A percentile compares a stretch with the other conserved stretches of the same genome.
These are phyloP conservation scores for Mactromeris polynyma DNA, from an alignment of 2,888 invertebrate genomes.

Conservation along the genomic window DNA sequence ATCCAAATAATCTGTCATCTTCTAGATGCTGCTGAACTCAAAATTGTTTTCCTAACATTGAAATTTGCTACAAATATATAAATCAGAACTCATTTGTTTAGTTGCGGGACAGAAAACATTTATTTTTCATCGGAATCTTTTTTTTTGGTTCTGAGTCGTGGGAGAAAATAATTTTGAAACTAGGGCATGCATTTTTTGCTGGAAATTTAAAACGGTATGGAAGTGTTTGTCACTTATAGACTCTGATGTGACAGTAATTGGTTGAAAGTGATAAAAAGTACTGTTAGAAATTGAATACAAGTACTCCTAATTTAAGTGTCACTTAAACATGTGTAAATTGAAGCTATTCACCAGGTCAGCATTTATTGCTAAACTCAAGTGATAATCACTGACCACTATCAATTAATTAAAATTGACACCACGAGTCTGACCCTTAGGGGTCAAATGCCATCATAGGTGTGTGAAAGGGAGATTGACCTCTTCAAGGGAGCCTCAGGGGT, in stretches of 20 bases:
- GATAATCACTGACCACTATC: constrained; percentile 45
- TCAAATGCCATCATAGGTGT: constrained; percentile 63
- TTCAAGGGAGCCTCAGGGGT: constrained; percentile 27
- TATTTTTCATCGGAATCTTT: not conserved
- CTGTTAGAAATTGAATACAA: constrained; percentile 19
- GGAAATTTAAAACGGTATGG: not conserved
- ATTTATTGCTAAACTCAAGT: constrained; percentile 7
- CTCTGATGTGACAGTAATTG: constrained; percentile 15
- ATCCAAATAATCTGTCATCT: not conserved
- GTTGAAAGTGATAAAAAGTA: constrained; percentile 3
- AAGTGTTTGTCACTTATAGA: not conserved
- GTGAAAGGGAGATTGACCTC: constrained; percentile 47
- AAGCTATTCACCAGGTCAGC: not conserved
- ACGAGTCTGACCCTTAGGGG: constrained; percentile 56
- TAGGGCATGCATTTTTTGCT: not conserved
- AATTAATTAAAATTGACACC: constrained; percentile 67
- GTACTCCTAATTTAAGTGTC: constrained; percentile 28
- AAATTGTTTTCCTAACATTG: not conserved
- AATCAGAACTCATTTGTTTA: not conserved
- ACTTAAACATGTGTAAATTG: constrained; percentile 23
- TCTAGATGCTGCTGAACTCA: no score
- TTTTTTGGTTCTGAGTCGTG: not conserved
- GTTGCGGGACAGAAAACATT: not conserved
- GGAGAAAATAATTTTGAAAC: not conserved
- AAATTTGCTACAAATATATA: not conserved